These are phyloP conservation scores for Eleutherodactylus coqui DNA, from an alignment of 2,797 vertebrate species.

Conservation along the genomic window DNA sequence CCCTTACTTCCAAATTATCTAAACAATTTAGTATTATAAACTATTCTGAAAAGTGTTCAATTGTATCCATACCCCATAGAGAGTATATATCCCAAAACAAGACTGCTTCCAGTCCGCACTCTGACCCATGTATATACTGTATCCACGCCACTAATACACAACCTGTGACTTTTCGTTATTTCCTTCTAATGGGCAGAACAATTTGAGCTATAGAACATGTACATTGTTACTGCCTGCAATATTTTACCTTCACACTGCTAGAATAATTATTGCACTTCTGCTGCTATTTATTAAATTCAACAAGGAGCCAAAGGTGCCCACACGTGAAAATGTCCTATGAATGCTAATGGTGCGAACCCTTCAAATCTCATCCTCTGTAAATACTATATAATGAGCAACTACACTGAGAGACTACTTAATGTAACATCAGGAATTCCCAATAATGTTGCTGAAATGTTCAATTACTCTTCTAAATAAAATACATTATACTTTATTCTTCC, in stretches of 20 bases:
- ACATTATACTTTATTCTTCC: not conserved
- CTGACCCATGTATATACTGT: not conserved
- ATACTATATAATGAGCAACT: not conserved
- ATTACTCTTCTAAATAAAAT: constrained; percentile 3
- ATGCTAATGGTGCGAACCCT: not conserved
- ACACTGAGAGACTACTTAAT: not conserved
- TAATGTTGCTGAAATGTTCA: not conserved
- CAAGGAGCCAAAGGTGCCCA: not conserved
- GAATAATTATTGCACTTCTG: constrained; percentile 14
- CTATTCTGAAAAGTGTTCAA: not conserved
- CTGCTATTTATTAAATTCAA: constrained; percentile 5
- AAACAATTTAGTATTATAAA: too few relatives aligned
- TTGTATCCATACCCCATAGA: not conserved
- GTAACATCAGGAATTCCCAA: constrained; percentile 2
- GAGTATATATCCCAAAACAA: not conserved
- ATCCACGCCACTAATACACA: not conserved
- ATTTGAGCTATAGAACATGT: not conserved
- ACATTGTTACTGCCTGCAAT: not conserved
- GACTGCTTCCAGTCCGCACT: not conserved
- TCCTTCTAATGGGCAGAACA: not conserved
- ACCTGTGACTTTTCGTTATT: not conserved
- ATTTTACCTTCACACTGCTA: not conserved
- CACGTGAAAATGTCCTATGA: not conserved
- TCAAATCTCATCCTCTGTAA: not conserved
- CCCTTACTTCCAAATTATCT: not conserved